phyloP scores from a whole-genome alignment of 92 coral and sea anemone species.

The Bergia puertoricense region DNA sequence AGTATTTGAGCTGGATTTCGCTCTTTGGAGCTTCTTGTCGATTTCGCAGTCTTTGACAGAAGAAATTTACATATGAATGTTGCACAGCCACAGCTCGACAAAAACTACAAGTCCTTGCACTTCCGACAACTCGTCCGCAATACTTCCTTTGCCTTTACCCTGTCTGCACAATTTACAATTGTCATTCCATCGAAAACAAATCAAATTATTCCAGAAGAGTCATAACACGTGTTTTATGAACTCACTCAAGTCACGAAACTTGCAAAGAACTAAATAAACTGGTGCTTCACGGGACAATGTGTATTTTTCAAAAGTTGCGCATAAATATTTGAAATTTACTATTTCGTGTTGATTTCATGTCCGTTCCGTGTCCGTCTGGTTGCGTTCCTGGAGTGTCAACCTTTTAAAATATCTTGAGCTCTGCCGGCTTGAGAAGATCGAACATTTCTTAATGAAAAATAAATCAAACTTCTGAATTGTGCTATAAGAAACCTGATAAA shows the following conservation, averaged over 20 bases:
- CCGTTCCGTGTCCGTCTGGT: background rate
- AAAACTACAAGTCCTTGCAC: background rate
- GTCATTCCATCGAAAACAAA: background rate
- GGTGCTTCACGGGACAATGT: background rate
- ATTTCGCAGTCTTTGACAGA: slow-evolving; percentile 12
- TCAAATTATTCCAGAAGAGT: slow-evolving; percentile 7
- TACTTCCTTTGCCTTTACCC: slow-evolving; percentile 24
- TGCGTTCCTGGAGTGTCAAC: background rate
- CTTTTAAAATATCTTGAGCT: background rate
- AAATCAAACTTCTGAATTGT: background rate
- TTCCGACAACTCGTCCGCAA: slow-evolving; percentile 34
- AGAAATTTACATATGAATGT: slow-evolving; percentile 4
- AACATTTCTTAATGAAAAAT: slow-evolving; percentile 16
- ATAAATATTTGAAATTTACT: slow-evolving; percentile 5
- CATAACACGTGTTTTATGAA: slow-evolving; percentile 22
- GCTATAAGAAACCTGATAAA: background rate
- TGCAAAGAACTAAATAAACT: background rate
- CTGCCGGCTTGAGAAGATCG: background rate
- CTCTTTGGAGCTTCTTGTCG: slow-evolving; percentile 1
- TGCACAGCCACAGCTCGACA: slow-evolving; percentile 24
- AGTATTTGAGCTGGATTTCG: background rate
- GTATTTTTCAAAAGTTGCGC: background rate
- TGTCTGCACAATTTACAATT: slow-evolving; percentile 27
- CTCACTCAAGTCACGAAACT: background rate
- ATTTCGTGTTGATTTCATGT: slow-evolving; percentile 26